Conservation (phyloP, 1,140 invertebrate species). For the Anagrus nilaparvatae region DNA sequence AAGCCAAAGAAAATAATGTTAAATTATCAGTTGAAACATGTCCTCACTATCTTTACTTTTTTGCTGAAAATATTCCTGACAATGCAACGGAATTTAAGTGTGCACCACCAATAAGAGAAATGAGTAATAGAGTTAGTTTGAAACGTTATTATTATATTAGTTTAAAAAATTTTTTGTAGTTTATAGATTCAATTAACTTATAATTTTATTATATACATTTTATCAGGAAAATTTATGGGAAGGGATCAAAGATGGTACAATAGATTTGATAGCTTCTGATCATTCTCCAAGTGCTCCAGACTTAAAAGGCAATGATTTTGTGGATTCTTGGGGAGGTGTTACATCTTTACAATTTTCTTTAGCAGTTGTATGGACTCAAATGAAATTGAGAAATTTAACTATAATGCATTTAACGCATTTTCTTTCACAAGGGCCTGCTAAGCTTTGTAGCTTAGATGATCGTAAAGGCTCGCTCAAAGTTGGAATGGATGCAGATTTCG, state of each 20-base stretch:
- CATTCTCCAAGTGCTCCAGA: conserved; percentile 63
- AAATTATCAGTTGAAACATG: conserved; percentile 60
- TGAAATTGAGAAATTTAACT: conserved; percentile 41
- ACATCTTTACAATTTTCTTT: conserved; percentile 62
- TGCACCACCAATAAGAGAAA: conserved; percentile 56
- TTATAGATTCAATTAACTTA: too few relatives aligned
- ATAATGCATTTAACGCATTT: too few relatives aligned
- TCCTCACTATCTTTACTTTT: conserved; percentile 59
- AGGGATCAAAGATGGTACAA: conserved; percentile 43
- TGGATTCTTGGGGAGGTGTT: conserved; percentile 64
- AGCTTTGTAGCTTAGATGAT: too few relatives aligned
- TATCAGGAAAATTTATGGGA: conserved; percentile 55
- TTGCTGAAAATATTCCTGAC: conserved; percentile 51
- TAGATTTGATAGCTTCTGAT: conserved; percentile 62
- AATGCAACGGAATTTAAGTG: conserved; percentile 60
- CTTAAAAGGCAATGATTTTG: conserved; percentile 51
- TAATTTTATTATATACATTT: too few relatives aligned
- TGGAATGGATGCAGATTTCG: too few relatives aligned
- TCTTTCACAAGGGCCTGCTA: too few relatives aligned
- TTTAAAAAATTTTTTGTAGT: too few relatives aligned
- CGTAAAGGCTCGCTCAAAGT: too few relatives aligned
- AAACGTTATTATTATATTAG: too few relatives aligned
- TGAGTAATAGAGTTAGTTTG: conserved; percentile 51
- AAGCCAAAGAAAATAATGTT: conserved; percentile 37
- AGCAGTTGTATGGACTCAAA: conserved; percentile 56